A percentile compares a stretch with the other conserved stretches of the same genome.
phyloP scores from a whole-genome alignment of 2,113 vertebrate species.

The Rousettus leschenaultii region DNA sequence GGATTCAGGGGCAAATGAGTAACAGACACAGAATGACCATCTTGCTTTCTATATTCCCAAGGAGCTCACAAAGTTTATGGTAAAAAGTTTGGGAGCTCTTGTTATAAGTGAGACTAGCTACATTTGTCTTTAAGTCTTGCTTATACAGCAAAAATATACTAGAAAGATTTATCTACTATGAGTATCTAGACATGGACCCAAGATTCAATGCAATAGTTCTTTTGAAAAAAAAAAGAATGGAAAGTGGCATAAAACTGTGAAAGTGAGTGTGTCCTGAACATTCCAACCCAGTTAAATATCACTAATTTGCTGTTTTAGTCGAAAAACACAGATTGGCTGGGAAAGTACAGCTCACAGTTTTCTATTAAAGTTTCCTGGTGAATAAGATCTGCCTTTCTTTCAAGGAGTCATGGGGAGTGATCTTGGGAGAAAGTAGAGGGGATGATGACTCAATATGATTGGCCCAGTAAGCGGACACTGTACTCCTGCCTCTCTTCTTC shows the following conservation, averaged over 20 bases:
- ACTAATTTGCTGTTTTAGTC: background rate
- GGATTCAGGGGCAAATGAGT: slow-evolving; percentile 1
- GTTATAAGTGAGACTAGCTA: background rate
- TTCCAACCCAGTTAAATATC: background rate
- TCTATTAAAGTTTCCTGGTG: background rate
- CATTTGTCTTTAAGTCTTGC: background rate
- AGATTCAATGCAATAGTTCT: background rate
- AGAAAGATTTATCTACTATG: background rate
- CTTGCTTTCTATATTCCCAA: background rate
- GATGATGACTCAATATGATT: background rate
- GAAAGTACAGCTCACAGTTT: background rate
- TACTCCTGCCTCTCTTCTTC: background rate
- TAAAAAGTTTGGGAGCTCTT: background rate
- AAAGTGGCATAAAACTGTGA: background rate
- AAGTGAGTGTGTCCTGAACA: background rate
- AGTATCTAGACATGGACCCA: background rate
- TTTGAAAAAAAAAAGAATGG: background rate
- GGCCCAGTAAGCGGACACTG: background rate
- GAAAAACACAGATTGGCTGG: background rate
- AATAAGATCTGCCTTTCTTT: slow-evolving; percentile 1
- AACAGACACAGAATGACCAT: background rate
- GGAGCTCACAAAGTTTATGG: background rate
- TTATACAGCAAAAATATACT: background rate
- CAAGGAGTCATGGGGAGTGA: background rate
- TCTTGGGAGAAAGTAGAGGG: background rate